phyloP scores from a whole-genome alignment of 2,888 invertebrate species.

The Phytoseiulus persimilis region DNA sequence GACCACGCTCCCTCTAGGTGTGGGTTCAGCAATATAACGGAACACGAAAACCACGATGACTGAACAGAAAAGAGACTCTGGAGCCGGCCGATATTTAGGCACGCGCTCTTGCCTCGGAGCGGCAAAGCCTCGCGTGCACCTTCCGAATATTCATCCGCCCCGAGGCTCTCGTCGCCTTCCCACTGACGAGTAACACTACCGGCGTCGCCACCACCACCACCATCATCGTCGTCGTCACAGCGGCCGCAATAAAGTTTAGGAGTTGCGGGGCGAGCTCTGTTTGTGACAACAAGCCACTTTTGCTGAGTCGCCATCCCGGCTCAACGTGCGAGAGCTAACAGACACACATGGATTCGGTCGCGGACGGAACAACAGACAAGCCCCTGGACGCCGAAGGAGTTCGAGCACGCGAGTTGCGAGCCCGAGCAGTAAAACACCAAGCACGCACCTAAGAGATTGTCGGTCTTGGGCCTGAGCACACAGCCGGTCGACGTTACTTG shows the following conservation, averaged over 20 bases:
- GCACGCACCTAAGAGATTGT: background rate
- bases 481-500: no score
- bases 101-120: background rate
- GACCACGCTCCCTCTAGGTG: background rate
- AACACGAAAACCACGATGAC: background rate
- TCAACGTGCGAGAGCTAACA: background rate
- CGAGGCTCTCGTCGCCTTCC: background rate
- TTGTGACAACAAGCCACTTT: slow-evolving; percentile 5
- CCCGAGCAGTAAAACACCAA: background rate
- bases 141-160: background rate
- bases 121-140: background rate
- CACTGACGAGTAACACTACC: background rate
- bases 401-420: background rate
- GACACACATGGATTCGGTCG: background rate
- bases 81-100: background rate
- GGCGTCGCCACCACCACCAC: background rate
- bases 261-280: background rate
- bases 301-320: background rate
- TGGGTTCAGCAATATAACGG: background rate
- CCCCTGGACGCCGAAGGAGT: background rate
- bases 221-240: background rate
- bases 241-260: background rate
- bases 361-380: background rate
- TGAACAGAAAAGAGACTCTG: background rate
- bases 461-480: background rate